Conservation (phyloP, 1,140 invertebrate genomes). For the Bombus terrestris region DNA sequence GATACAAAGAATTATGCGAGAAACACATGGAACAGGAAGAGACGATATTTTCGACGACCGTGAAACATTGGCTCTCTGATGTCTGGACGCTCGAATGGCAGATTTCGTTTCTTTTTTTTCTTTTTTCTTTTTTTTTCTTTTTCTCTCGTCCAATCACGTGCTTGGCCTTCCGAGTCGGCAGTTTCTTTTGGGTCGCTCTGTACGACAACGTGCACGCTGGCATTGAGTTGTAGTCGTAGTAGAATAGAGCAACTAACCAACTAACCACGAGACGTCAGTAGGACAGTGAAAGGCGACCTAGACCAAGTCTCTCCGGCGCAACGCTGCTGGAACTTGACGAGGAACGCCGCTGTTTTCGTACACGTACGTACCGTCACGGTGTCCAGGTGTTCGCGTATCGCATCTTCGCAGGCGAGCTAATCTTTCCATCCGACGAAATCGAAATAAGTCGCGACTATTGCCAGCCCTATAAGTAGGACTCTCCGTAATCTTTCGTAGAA, state of each 20-base stretch:
- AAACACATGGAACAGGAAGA: too few relatives aligned
- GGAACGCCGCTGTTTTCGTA: conserved; percentile 53
- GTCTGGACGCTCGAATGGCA: too few relatives aligned
- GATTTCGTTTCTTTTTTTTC: background rate
- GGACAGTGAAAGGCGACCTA: conserved; percentile 80
- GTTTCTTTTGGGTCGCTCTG: conserved; percentile 64
- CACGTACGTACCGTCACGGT: conserved; percentile 32
- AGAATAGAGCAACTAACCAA: conserved; percentile 72
- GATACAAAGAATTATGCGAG: background rate
- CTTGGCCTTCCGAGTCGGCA: background rate
- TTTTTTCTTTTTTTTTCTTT: background rate
- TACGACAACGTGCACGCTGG: conserved; percentile 65
- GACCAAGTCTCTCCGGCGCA: conserved; percentile 72
- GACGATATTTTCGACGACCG: background rate
- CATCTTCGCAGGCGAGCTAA: background rate
- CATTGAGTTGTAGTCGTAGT: conserved; percentile 71
- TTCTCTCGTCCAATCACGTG: background rate
- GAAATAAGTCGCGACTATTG: background rate
- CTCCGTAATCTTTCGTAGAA: background rate
- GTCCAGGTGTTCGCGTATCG: conserved; percentile 33
- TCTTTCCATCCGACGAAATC: conserved; percentile 1
- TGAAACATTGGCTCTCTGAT: background rate
- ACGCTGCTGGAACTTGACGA: conserved; percentile 53
- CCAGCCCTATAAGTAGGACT: too few relatives aligned
- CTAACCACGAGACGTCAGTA: conserved; percentile 74